A percentile compares a stretch with the other conserved stretches of the same genome.
phyloP scores from a whole-genome alignment of 2,113 vertebrate genomes.

The Oryzias melastigma region DNA sequence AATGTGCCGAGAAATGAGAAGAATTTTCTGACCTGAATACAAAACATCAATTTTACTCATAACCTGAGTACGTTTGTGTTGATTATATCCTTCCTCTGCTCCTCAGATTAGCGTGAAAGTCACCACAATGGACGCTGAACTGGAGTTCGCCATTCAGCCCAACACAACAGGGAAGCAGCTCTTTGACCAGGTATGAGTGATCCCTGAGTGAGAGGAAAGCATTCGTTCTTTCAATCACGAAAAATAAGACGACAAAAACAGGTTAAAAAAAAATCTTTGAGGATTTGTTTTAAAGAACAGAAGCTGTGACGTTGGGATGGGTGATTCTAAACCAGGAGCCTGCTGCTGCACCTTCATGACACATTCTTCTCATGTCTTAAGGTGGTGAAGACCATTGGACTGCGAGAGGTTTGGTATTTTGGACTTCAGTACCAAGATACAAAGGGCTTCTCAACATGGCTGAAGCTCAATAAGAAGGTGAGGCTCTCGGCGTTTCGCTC shows the following conservation, averaged over 20 bases:
- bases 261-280: no score
- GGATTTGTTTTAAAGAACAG: no score
- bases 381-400: conserved; percentile 98
- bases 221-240: no score
- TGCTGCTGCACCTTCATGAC: not conserved
- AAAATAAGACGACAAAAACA: no score
- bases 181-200: conserved; percentile 89
- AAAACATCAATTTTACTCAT: no score
- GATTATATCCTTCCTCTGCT: conserved; percentile 1
- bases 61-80: no score
- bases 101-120: conserved; percentile 93
- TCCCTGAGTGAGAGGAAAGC: not conserved
- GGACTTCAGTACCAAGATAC: conserved; percentile 98
- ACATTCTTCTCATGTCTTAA: conserved; percentile 44
- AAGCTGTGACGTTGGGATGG: no score
- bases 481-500: conserved; percentile 15
- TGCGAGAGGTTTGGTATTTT: conserved; percentile 98
- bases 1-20: not conserved
- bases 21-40: no score
- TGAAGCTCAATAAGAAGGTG: conserved; percentile 99
- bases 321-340: not conserved
- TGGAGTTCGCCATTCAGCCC: conserved; percentile 98
- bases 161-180: conserved; percentile 98
- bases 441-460: conserved; percentile 96
- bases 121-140: conserved; percentile 98